phyloP scores from a whole-genome alignment of 2,888 invertebrate genomes.

The Ernsta delagoae region DNA sequence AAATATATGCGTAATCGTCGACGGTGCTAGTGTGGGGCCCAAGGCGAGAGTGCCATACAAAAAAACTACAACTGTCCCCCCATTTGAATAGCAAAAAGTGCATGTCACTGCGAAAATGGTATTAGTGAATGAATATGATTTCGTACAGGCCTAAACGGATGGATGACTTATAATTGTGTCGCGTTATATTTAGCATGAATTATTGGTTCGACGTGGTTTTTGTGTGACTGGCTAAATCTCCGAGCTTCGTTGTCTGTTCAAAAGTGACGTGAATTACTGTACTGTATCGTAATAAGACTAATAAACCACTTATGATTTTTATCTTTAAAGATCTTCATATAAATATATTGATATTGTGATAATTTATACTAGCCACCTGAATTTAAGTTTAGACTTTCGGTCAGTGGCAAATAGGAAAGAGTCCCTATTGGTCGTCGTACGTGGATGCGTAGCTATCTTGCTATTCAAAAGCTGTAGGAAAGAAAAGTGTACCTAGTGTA shows the following conservation, averaged over 20 bases:
- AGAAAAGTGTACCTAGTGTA: too few species aligned
- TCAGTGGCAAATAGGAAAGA: too few species aligned
- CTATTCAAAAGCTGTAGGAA: too few species aligned
- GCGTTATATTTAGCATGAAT: constrained; percentile 82
- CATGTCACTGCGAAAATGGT: constrained; percentile 81
- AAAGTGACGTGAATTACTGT: constrained; percentile 26
- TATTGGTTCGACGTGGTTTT: constrained; percentile 80
- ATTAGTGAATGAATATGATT: constrained; percentile 83
- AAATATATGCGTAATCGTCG: constrained; percentile 82
- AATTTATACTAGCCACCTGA: too few species aligned
- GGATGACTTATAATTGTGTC: constrained; percentile 83
- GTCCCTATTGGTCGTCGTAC: too few species aligned
- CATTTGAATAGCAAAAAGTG: constrained; percentile 84
- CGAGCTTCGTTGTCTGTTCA: constrained; percentile 18
- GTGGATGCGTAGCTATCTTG: too few species aligned
- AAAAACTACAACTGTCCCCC: constrained; percentile 78
- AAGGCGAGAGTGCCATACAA: constrained; percentile 61
- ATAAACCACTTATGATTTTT: constrained; percentile 15
- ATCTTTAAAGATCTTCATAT: not conserved
- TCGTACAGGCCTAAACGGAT: constrained; percentile 75
- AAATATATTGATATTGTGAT: not conserved
- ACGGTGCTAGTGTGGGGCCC: constrained; percentile 53
- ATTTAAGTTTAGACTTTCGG: too few species aligned
- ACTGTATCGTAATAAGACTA: constrained; percentile 26
- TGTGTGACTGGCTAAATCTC: constrained; percentile 46